A percentile compares a stretch with the other conserved stretches of the same genome.
Conservation (phyloP, 2,888 invertebrate species). For the Cheilosia scutellata region DNA sequence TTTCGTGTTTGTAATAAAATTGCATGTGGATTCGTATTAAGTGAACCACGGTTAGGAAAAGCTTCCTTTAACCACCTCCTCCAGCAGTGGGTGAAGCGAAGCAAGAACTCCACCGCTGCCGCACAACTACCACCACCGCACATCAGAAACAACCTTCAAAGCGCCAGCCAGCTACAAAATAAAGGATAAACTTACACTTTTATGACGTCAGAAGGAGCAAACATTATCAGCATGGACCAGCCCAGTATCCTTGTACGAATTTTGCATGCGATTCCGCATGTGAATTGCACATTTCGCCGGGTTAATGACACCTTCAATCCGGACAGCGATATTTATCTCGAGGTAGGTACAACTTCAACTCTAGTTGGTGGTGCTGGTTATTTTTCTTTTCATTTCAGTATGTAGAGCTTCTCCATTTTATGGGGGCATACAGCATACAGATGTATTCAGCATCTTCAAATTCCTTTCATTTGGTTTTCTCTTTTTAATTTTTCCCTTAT, state of each 20-base stretch:
- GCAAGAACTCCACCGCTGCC: conserved; percentile 45
- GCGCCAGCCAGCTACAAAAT: conserved; percentile 45
- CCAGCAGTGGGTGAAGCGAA: conserved; percentile 52
- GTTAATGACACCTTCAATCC: conserved; percentile 97
- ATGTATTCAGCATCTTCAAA: conserved; percentile 59
- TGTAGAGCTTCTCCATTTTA: conserved; percentile 5
- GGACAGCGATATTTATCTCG: conserved; percentile 93
- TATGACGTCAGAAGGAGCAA: conserved; percentile 70
- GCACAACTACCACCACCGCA: conserved; percentile 25
- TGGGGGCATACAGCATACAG: conserved; percentile 13
- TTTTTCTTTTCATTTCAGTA: neutral
- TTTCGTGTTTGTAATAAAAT: conserved; percentile 5
- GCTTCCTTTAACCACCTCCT: conserved; percentile 38
- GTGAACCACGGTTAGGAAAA: conserved; percentile 34
- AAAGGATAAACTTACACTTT: conserved; percentile 73
- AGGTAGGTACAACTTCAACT: conserved; percentile 86
- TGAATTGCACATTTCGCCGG: conserved; percentile 94
- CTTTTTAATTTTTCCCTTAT: conserved; percentile 17
- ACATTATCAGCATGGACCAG: conserved; percentile 86
- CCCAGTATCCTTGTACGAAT: conserved; percentile 93
- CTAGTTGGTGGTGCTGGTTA: conserved; percentile 6
- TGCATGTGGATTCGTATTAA: conserved; percentile 31
- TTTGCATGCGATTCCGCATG: conserved; percentile 95
- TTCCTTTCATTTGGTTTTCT: conserved; percentile 20
- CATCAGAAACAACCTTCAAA: conserved; percentile 66